Percentiles rank a stretch among this genome's conserved stretches.
Evolutionary conservation across 2,888 invertebrate genomes (phyloP).

Genomic region (Drosophila villosipedis): DNA sequence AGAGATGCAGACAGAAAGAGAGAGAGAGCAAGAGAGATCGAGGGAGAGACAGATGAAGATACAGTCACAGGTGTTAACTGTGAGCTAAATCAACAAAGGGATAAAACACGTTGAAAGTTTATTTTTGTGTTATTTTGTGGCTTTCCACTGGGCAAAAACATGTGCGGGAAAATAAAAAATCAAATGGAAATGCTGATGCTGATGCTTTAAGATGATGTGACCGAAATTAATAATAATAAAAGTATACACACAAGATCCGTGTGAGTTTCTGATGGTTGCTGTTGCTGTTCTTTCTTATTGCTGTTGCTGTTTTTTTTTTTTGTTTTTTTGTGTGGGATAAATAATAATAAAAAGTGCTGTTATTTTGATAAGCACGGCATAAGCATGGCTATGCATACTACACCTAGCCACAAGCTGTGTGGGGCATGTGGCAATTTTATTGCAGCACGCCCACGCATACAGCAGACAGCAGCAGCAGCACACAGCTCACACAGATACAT

Average conservation of each 20-base stretch:
- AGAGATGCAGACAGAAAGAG: neutral
- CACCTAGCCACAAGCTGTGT: constrained; percentile 48
- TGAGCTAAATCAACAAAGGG: constrained; percentile 20
- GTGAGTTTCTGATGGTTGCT: constrained; percentile 2
- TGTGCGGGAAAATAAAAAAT: constrained; percentile 36
- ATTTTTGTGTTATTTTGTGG: constrained; percentile 3
- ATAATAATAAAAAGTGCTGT: constrained; percentile 54
- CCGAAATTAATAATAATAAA: constrained; percentile 60
- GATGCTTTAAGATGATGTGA: constrained; percentile 37
- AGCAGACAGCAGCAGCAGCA: neutral
- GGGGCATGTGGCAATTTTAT: constrained; percentile 55
- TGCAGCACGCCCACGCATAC: constrained; percentile 45
- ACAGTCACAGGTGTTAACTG: constrained; percentile 38
- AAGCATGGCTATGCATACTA: constrained; percentile 37
- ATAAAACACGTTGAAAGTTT: constrained; percentile 34
- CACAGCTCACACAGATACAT: constrained; percentile 5
- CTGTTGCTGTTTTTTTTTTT: neutral
- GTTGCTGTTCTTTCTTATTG: neutral
- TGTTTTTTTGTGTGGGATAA: constrained; percentile 33
- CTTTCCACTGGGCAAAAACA: constrained; percentile 13
- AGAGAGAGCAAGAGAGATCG: neutral
- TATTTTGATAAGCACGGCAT: constrained; percentile 58
- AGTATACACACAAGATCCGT: constrained; percentile 23
- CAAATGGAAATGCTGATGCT: constrained; percentile 26
- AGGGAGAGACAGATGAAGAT: neutral